Percentiles rank a stretch among this genome's conserved stretches.
Evolutionary conservation across 2,888 invertebrate genomes (phyloP).

Genomic region (Diaperis boleti): DNA sequence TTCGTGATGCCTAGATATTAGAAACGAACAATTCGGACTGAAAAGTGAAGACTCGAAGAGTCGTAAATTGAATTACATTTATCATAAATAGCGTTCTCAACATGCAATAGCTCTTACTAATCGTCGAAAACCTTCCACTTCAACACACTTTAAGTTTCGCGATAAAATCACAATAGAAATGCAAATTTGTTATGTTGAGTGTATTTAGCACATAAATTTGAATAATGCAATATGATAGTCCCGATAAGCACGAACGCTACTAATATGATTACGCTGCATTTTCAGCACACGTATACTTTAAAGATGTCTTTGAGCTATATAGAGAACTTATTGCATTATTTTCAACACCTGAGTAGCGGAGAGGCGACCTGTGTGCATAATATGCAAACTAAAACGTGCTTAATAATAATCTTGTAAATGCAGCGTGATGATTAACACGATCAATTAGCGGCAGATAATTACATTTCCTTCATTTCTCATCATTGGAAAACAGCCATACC

Average conservation of each 20-base stretch:
- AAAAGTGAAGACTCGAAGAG: not conserved
- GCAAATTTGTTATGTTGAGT: constrained; percentile 31
- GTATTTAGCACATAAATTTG: constrained; percentile 36
- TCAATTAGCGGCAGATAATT: constrained; percentile 1
- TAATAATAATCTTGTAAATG: not conserved
- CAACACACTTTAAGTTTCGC: constrained; percentile 28
- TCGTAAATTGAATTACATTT: constrained; percentile 10
- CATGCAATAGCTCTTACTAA: constrained; percentile 35
- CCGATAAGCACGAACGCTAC: constrained; percentile 31
- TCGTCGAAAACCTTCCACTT: constrained; percentile 32
- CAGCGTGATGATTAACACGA: constrained; percentile 6
- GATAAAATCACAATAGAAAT: constrained; percentile 41
- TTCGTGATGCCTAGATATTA: not conserved
- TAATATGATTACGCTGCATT: constrained; percentile 29
- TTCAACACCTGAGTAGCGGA: not conserved
- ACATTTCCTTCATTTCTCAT: not conserved
- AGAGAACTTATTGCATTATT: constrained; percentile 7
- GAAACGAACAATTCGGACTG: not conserved
- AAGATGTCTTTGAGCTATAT: not conserved
- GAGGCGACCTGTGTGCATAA: not conserved
- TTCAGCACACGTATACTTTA: constrained; percentile 10
- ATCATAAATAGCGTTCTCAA: constrained; percentile 7
- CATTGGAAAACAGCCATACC: not conserved
- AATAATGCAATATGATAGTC: constrained; percentile 37
- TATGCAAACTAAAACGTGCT: constrained; percentile 4